These are phyloP conservation scores for Plemyria rubiginata DNA, from an alignment of 2,888 invertebrate species.

Conservation along the genomic window DNA sequence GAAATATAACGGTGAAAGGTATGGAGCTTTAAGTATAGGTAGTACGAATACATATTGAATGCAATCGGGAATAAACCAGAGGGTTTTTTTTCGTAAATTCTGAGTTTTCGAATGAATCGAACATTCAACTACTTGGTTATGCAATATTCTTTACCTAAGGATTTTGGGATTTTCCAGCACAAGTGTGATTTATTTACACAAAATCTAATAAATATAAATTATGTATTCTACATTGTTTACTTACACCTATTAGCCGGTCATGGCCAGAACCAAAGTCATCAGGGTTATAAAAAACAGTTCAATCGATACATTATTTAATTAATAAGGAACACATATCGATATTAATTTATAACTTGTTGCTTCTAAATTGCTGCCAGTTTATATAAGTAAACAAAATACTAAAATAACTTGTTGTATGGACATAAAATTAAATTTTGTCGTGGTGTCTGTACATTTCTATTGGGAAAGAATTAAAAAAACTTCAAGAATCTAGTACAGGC, in stretches of 20 bases:
- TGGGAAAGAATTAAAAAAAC: background rate
- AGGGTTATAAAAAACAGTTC: constrained; percentile 50
- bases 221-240: constrained; percentile 33
- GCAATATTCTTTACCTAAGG: background rate
- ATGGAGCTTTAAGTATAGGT: background rate
- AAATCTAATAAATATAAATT: constrained; percentile 29
- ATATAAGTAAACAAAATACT: constrained; percentile 24
- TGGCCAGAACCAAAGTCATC: constrained; percentile 46
- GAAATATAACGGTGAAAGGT: background rate
- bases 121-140: background rate
- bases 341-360: constrained; percentile 37
- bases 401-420: constrained; percentile 3
- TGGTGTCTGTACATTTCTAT: background rate
- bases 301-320: constrained; percentile 40
- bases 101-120: background rate
- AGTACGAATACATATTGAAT: too few species aligned
- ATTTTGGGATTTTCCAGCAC: constrained; percentile 2
- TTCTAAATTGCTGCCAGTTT: constrained; percentile 25
- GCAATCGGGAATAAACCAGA: too few species aligned
- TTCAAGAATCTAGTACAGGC: too few species aligned
- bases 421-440: background rate
- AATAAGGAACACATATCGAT: constrained; percentile 33
- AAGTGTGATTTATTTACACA: constrained; percentile 15
- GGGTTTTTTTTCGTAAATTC: background rate
- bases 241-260: constrained; percentile 44